These are phyloP conservation scores for Platalea minor DNA, from an alignment of 2,797 vertebrate species.

Conservation along the genomic window DNA sequence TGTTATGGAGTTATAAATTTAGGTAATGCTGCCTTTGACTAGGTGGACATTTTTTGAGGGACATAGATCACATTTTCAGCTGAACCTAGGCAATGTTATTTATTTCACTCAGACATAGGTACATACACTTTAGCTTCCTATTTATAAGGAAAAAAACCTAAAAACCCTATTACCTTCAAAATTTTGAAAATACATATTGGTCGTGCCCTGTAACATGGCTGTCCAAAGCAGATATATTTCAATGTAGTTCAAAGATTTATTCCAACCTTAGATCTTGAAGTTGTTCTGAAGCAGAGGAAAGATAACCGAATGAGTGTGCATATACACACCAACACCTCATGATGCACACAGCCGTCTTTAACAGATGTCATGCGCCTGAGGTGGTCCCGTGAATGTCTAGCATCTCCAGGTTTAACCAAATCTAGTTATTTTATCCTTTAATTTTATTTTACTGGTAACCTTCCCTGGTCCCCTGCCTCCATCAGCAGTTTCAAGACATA, in stretches of 20 bases:
- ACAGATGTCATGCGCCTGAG: background rate
- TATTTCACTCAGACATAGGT: background rate
- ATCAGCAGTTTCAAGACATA: background rate
- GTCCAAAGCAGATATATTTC: background rate
- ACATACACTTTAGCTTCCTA: background rate
- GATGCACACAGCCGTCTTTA: fast-evolving
- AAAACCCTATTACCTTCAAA: fast-evolving
- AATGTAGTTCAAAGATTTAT: background rate
- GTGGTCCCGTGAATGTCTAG: background rate
- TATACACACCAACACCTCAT: background rate
- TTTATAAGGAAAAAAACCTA: background rate
- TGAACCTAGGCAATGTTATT: background rate
- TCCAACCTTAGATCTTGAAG: background rate
- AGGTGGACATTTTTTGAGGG: background rate
- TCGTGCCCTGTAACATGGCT: background rate
- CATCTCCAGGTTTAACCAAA: background rate
- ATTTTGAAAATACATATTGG: background rate
- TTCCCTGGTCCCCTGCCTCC: background rate
- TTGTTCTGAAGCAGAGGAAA: background rate
- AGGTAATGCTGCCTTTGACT: background rate
- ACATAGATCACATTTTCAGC: background rate
- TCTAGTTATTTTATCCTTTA: background rate
- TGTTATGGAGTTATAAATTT: background rate
- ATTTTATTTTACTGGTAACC: background rate
- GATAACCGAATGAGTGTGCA: background rate